A percentile compares a stretch with the other conserved stretches of the same genome.
Conservation (phyloP, 2,888 invertebrate genomes). For the Scotopteryx bipunctaria region DNA sequence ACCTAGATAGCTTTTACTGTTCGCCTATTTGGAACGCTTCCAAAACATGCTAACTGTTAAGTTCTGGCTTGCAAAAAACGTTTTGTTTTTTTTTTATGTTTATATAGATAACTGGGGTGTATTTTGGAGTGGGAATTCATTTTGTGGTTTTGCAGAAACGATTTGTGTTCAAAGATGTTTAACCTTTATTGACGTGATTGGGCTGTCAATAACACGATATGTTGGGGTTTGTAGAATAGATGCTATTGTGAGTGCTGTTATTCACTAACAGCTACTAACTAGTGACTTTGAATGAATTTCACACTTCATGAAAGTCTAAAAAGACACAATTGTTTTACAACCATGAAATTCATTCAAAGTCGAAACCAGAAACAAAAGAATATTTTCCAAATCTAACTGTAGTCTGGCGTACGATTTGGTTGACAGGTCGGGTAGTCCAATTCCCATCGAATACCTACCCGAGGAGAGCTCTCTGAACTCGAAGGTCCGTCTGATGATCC, state of each 20-base stretch:
- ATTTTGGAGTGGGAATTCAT: constrained; percentile 44
- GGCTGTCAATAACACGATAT: constrained; percentile 21
- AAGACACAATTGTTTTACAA: not conserved
- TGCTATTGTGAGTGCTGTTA: constrained; percentile 78
- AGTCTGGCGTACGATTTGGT: constrained; percentile 76
- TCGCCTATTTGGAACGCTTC: constrained; percentile 42
- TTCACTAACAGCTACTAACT: constrained; percentile 83
- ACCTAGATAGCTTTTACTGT: constrained; percentile 37
- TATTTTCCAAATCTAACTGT: constrained; percentile 66
- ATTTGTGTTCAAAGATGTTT: constrained; percentile 42
- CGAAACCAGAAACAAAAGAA: constrained; percentile 38
- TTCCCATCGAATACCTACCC: constrained; percentile 95
- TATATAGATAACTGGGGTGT: constrained; percentile 42
- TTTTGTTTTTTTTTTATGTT: constrained; percentile 44
- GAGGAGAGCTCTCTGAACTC: constrained; percentile 96
- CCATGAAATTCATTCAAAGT: constrained; percentile 70
- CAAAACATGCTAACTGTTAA: constrained; percentile 40
- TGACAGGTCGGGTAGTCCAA: constrained; percentile 94
- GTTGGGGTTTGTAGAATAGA: constrained; percentile 42
- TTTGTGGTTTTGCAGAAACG: constrained; percentile 34
- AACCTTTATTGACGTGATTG: constrained; percentile 29
- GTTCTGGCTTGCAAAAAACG: constrained; percentile 39
- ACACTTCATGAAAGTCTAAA: constrained; percentile 11
- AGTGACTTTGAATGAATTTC: constrained; percentile 74
- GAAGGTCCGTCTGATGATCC: constrained; percentile 91